Conservation (phyloP, 2,113 vertebrate genomes). For the Oryzias javanicus region DNA sequence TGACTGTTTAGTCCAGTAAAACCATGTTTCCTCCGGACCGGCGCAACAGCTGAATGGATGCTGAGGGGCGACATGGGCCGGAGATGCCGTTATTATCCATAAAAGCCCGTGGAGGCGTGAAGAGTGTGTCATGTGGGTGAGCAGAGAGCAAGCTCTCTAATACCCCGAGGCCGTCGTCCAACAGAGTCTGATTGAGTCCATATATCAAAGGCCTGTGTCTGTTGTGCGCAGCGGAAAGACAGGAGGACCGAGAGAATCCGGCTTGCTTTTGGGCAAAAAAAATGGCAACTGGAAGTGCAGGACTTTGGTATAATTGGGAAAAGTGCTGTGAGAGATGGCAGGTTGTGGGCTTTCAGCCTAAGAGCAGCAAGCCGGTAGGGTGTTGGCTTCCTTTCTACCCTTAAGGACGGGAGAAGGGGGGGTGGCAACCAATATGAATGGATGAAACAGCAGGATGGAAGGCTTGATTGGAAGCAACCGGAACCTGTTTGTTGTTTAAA, state of each 20-base stretch:
- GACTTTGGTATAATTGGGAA: constrained; percentile 47
- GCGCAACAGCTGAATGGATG: constrained; percentile 27
- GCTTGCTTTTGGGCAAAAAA: constrained; percentile 21
- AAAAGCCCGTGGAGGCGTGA: constrained; percentile 56
- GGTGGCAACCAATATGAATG: constrained; percentile 31
- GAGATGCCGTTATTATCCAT: constrained; percentile 47
- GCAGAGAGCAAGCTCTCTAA: constrained; percentile 43
- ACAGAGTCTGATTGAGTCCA: constrained; percentile 64
- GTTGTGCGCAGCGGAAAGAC: background rate
- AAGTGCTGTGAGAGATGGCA: constrained; percentile 23
- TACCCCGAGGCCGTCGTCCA: constrained; percentile 52
- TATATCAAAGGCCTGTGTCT: constrained; percentile 49
- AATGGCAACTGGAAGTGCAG: constrained; percentile 21
- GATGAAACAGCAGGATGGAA: constrained; percentile 51
- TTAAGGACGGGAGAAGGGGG: background rate
- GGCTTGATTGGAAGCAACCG: constrained; percentile 55
- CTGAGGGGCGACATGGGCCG: constrained; percentile 23
- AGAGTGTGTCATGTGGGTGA: constrained; percentile 53
- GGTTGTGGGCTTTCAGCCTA: constrained; percentile 21
- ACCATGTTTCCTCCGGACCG: background rate
- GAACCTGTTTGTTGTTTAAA: constrained; percentile 61
- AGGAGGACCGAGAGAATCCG: background rate
- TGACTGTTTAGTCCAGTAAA: no score
- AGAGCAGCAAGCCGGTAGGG: constrained; percentile 50
- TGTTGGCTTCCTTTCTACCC: constrained; percentile 35